Evolutionary conservation across 2,797 vertebrate genomes (phyloP), one percentile per base, ranked within the genome.

Genomic region (Aeoliscus strigatus): DNA sequence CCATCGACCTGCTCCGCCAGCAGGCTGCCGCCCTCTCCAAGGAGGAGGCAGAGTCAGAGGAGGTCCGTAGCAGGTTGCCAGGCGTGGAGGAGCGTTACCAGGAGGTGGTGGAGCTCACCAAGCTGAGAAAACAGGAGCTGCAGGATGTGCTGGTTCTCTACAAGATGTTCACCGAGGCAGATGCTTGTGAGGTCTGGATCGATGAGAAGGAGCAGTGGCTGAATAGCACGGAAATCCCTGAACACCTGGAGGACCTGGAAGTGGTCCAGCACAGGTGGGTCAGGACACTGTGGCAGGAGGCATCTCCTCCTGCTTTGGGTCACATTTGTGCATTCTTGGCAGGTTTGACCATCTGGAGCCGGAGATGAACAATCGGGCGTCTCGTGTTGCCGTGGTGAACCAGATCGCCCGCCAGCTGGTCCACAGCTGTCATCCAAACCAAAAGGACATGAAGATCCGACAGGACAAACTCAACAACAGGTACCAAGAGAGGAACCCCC

Each of bases 321-420:
- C 4, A 28, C 5, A 23, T 39, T 5, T 14, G 5, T 33, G 28
- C 9, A 41, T 58, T 29, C 41, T 10, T 60, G 27, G 23, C 76
- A 98, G 94, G 70, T 98, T 97, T 16, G 94, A 98, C 76, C 97
- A 92, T 2, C 80, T 98, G 67, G 95, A 97, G 66, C 92, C 92
- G 0, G 95, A 98, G 80, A 94, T 97, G 93, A 96, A 93, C 27
- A 92, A 87, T 17, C 45, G 95, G 7, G 89, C 86, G 0, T 72
- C 82, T 0, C 90, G 93, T 4, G 86, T 97, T 14, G 64, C 81
- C 2, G 88, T 92, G 0, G 93, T 98, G 49, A 93, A 93, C 27
- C 79, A 87, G 54, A 89, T 93, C 6, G 89, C 92, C 0, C 82
- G 87, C 36, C 90, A 92, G 83, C 74, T 98, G 42, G 82, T 90